A percentile compares a stretch with the other conserved stretches of the same genome.
These are phyloP conservation scores for Diphyllodes magnificus DNA, from an alignment of 2,113 vertebrate genomes.

Conservation along the genomic window DNA sequence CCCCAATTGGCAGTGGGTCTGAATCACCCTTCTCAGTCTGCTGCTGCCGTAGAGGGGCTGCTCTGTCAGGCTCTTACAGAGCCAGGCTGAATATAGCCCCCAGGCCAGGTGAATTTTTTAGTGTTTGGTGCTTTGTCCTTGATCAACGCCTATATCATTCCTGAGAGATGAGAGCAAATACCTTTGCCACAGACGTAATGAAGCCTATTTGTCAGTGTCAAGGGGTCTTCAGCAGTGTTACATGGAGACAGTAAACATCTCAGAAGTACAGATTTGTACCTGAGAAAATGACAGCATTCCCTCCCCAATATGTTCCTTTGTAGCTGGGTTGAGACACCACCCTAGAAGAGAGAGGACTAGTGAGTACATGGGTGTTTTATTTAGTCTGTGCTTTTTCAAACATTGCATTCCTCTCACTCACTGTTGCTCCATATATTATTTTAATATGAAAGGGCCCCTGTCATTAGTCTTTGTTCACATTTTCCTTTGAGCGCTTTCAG, in stretches of 20 bases:
- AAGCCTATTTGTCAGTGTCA: constrained; percentile 67
- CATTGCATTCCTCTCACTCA: constrained; percentile 65
- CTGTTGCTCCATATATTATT: constrained; percentile 66
- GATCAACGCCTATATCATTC: constrained; percentile 62
- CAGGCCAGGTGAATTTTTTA: constrained; percentile 54
- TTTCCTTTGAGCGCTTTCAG: constrained; percentile 64
- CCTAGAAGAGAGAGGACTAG: constrained; percentile 14
- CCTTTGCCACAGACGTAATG: constrained; percentile 51
- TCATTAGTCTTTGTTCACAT: constrained; percentile 68
- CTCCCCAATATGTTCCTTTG: constrained; percentile 57
- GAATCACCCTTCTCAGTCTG: background rate
- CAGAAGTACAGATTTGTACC: constrained; percentile 61
- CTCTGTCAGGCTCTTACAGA: background rate
- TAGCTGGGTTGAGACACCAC: constrained; percentile 54
- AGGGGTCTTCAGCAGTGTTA: constrained; percentile 46
- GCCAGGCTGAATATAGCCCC: background rate
- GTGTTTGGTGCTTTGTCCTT: constrained; percentile 22
- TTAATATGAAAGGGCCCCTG: constrained; percentile 70
- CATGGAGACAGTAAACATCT: constrained; percentile 50
- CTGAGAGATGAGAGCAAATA: constrained; percentile 70
- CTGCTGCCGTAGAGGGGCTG: background rate
- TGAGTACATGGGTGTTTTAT: constrained; percentile 67
- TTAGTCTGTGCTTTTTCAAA: constrained; percentile 65
- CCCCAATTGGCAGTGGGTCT: background rate
- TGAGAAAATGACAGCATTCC: constrained; percentile 58